phyloP scores from a whole-genome alignment of 2,113 vertebrate species.

The Strigops habroptila region DNA sequence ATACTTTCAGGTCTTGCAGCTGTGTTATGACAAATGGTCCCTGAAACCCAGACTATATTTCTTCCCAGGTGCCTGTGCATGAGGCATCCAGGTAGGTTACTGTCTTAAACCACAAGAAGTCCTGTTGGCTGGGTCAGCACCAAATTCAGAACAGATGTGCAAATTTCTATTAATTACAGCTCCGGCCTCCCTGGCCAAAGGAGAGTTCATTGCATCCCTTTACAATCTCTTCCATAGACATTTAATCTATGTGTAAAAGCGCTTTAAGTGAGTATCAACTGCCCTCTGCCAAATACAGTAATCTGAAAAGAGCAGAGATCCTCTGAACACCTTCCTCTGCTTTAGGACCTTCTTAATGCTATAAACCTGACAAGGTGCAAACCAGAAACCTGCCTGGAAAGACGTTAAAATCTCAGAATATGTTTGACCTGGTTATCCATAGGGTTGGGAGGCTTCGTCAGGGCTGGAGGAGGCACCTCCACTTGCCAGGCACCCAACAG shows the following conservation, averaged over 20 bases:
- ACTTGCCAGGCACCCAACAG: neutral
- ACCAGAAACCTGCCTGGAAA: neutral
- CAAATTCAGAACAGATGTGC: neutral
- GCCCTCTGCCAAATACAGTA: neutral
- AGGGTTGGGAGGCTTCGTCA: neutral
- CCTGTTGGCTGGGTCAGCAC: neutral
- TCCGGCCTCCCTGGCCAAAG: neutral
- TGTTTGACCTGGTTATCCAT: accelerated
- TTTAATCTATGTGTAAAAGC: neutral
- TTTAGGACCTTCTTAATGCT: neutral
- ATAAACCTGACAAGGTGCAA: neutral
- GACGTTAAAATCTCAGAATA: neutral
- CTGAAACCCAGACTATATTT: neutral
- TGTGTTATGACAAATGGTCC: neutral
- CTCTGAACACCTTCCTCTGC: neutral
- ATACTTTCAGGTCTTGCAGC: neutral
- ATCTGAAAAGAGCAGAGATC: neutral
- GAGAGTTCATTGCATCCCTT: neutral
- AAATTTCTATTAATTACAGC: neutral
- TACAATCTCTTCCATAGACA: neutral
- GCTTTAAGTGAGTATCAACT: neutral
- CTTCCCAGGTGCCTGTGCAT: neutral
- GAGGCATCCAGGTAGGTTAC: neutral
- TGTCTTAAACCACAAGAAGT: neutral
- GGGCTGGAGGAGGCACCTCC: neutral